phyloP scores from a whole-genome alignment of 2,888 invertebrate genomes.

The Agrotis ipsilon region DNA sequence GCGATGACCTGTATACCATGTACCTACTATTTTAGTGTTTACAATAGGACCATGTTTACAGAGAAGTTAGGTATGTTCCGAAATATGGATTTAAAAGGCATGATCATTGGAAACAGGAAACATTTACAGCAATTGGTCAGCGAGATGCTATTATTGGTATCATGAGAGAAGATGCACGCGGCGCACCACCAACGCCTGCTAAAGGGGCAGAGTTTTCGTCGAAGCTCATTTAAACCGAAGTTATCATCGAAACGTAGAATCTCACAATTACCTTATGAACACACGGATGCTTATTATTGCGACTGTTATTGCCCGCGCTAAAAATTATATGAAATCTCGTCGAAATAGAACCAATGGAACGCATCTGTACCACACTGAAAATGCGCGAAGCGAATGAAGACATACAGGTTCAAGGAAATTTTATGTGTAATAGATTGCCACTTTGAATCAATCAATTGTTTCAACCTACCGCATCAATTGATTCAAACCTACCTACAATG shows the following conservation, averaged over 20 bases:
- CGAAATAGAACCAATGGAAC: not conserved
- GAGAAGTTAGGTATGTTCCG: not conserved
- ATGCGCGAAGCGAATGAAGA: too few relatives aligned
- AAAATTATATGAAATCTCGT: not conserved
- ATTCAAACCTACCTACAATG: not conserved
- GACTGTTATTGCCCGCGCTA: not conserved
- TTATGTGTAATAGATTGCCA: conserved; percentile 5
- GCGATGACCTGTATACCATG: too few relatives aligned
- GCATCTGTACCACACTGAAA: not conserved
- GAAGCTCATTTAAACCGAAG: too few relatives aligned
- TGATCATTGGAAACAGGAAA: conserved; percentile 10
- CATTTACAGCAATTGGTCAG: not conserved
- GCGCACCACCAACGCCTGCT: too few relatives aligned
- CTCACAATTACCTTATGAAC: not conserved
- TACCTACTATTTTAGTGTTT: conserved; percentile 21
- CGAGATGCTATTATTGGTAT: not conserved
- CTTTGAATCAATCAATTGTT: conserved; percentile 21
- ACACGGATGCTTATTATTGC: not conserved
- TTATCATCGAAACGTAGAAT: too few relatives aligned
- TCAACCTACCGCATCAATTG: not conserved
- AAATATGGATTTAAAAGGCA: conserved; percentile 7
- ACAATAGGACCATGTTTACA: conserved; percentile 19
- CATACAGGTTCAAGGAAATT: too few relatives aligned
- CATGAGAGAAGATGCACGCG: not conserved
- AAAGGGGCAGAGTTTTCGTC: too few relatives aligned